Evolutionary conservation across 2,113 vertebrate species (phyloP).

Genomic region (Addax nasomaculatus): DNA sequence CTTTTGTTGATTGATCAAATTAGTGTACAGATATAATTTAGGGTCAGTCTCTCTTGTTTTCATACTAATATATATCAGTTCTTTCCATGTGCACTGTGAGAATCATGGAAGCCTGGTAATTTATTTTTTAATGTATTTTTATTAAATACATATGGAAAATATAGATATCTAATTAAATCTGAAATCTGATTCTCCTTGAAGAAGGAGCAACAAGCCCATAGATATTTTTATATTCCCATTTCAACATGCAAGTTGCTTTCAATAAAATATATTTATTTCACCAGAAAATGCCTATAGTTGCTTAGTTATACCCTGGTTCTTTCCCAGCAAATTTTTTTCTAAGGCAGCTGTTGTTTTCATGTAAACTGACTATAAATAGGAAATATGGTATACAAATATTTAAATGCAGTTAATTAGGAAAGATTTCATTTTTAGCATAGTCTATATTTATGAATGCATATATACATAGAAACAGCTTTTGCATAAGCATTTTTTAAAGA

Average conservation of each 20-base stretch:
- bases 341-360: conserved; percentile 79
- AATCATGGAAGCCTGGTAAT: background rate
- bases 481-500: background rate
- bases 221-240: conserved; percentile 53
- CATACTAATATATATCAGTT: background rate
- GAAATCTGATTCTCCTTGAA: conserved; percentile 61
- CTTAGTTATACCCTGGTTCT: conserved; percentile 51
- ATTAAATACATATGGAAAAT: conserved; percentile 67
- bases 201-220: conserved; percentile 21
- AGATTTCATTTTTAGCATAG: conserved; percentile 28
- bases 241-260: conserved; percentile 61
- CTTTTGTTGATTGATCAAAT: background rate
- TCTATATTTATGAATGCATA: conserved; percentile 9
- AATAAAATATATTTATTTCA: conserved; percentile 68
- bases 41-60: background rate
- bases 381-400: background rate
- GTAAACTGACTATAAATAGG: conserved; percentile 68
- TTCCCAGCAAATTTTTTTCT: conserved; percentile 69
- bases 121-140: background rate
- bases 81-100: background rate
- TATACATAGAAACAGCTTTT: background rate
- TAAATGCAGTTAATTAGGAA: conserved; percentile 63
- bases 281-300: conserved; percentile 55
- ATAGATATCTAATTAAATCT: conserved; percentile 74
- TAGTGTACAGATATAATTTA: background rate